These are phyloP conservation scores for Astatoreochromis straeleni DNA, from an alignment of 2,113 vertebrate species.

Conservation along the genomic window DNA sequence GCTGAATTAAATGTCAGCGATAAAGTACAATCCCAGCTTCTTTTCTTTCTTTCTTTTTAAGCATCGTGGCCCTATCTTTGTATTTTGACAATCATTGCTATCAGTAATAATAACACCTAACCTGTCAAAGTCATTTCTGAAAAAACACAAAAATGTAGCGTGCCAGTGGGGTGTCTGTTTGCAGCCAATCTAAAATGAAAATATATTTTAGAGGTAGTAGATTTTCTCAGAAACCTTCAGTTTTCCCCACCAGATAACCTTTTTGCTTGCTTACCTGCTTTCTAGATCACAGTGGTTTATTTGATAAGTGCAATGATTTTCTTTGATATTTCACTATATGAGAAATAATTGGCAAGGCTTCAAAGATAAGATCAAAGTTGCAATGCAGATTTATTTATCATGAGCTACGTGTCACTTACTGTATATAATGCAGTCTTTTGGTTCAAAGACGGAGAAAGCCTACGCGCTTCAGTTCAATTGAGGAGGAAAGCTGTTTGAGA, in stretches of 20 bases:
- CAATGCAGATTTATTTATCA: neutral
- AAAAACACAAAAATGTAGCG: neutral
- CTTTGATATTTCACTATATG: neutral
- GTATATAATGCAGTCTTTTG: neutral
- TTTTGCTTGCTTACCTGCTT: neutral
- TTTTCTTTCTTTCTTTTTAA: neutral
- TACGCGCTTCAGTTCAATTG: neutral
- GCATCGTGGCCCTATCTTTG: neutral
- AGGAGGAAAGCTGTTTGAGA: slow-evolving; percentile 8
- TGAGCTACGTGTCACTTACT: neutral
- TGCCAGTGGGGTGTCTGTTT: neutral
- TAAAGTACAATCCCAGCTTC: neutral
- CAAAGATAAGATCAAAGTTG: neutral
- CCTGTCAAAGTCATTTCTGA: neutral
- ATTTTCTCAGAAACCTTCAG: neutral
- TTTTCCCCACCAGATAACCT: neutral
- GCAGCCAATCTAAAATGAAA: neutral
- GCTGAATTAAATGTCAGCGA: neutral
- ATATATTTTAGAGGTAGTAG: neutral
- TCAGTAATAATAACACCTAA: neutral
- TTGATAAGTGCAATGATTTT: neutral
- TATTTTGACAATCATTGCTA: neutral
- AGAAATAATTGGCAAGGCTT: neutral
- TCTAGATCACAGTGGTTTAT: neutral
- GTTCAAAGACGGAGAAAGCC: neutral